A percentile compares a stretch with the other conserved stretches of the same genome.
Evolutionary conservation across 2,113 vertebrate genomes (phyloP).

Genomic region (Prochilodus magdalenae): DNA sequence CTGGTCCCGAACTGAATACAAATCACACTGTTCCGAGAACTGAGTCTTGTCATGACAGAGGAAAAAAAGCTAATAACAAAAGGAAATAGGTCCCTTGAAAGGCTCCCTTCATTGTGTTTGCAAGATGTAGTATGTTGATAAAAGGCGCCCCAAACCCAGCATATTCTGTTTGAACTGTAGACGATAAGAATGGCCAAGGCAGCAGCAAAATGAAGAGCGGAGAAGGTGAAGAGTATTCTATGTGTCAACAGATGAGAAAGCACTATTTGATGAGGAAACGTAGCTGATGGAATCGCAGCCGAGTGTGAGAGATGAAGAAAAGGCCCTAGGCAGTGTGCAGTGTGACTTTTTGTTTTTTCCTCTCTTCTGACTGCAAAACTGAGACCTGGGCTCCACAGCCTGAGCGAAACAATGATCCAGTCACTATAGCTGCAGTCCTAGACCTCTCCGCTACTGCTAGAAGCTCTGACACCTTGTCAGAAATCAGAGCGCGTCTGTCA

Average conservation of each 20-base stretch:
- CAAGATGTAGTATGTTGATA: slow-evolving; percentile 16
- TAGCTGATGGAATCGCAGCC: slow-evolving; percentile 34
- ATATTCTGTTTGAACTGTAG: slow-evolving; percentile 46
- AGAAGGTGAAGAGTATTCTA: slow-evolving; percentile 25
- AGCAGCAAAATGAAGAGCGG: slow-evolving; percentile 22
- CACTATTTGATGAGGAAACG: slow-evolving; percentile 29
- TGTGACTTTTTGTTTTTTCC: background rate
- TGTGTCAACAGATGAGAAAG: slow-evolving; percentile 39
- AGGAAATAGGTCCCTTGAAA: slow-evolving; percentile 17
- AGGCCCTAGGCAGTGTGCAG: background rate
- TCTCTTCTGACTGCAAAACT: background rate
- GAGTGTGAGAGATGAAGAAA: slow-evolving; percentile 36
- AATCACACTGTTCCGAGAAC: slow-evolving; percentile 33
- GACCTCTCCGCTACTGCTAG: background rate
- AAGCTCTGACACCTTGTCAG: slow-evolving; percentile 7
- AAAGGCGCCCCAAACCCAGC: slow-evolving; percentile 31
- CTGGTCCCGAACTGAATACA: slow-evolving; percentile 25
- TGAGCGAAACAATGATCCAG: slow-evolving; percentile 36
- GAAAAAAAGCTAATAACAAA: slow-evolving; percentile 25
- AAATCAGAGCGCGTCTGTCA: background rate
- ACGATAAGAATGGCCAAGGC: slow-evolving; percentile 38
- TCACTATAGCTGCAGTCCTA: slow-evolving; percentile 24
- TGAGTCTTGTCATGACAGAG: slow-evolving; percentile 21
- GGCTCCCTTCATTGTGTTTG: background rate
- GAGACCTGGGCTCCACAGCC: slow-evolving; percentile 2